Conservation (phyloP, 2,113 vertebrate species). For the Haplotaxodon microlepis region DNA sequence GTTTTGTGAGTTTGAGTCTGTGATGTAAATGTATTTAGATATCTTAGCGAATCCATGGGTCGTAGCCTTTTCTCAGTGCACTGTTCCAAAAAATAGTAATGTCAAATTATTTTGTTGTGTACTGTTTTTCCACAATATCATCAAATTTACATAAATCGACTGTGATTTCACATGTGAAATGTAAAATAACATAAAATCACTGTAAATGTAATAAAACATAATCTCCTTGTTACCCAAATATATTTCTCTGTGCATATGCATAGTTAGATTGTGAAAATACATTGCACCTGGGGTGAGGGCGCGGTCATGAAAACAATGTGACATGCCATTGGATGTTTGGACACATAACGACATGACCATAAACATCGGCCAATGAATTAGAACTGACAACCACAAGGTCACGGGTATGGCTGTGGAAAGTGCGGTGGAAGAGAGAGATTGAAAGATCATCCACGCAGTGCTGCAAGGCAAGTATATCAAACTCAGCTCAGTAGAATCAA, state of each 20-base stretch:
- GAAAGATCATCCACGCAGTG: too few relatives aligned
- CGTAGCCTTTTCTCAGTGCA: neutral
- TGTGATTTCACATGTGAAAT: neutral
- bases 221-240: neutral
- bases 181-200: too few relatives aligned
- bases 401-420: too few relatives aligned
- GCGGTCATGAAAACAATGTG: too few relatives aligned
- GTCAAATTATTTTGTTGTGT: too few relatives aligned
- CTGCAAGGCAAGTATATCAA: rapidly evolving
- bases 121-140: neutral
- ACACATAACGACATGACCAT: too few relatives aligned
- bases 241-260: neutral
- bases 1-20: neutral
- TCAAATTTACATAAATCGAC: neutral
- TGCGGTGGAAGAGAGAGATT: too few relatives aligned
- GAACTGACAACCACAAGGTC: rapidly evolving
- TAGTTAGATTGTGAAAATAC: neutral
- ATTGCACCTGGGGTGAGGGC: too few relatives aligned
- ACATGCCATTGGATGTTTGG: too few relatives aligned
- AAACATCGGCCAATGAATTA: too few relatives aligned
- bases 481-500: too few relatives aligned
- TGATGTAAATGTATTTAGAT: neutral
- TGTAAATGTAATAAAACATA: neutral
- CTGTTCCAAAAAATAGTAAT: neutral
- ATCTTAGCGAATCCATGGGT: neutral